A percentile compares a stretch with the other conserved stretches of the same genome.
Conservation (phyloP, 2,797 vertebrate genomes). For the Buphagus erythrorhynchus region DNA sequence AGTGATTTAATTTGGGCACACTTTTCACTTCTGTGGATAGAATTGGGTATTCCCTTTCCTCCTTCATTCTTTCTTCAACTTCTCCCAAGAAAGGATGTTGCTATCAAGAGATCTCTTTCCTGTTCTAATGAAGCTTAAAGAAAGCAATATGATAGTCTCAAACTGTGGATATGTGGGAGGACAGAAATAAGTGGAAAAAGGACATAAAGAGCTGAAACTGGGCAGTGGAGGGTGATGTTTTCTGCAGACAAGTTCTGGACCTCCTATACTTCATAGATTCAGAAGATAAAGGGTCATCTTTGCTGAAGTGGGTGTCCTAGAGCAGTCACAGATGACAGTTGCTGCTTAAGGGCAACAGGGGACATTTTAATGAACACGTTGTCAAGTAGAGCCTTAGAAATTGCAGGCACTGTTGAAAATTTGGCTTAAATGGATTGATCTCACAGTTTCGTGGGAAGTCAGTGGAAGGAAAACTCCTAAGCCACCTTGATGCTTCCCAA, state of each 20-base stretch:
- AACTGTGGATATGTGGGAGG: background rate
- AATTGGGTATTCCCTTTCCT: background rate
- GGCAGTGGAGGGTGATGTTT: background rate
- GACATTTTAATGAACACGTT: background rate
- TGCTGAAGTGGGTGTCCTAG: background rate
- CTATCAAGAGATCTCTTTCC: background rate
- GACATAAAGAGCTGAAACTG: background rate
- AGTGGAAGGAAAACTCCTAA: background rate
- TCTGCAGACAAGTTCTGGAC: background rate
- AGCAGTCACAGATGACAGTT: background rate
- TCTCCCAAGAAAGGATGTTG: background rate
- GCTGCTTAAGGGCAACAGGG: background rate
- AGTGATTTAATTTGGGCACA: background rate
- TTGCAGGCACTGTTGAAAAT: background rate
- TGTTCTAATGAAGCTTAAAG: background rate
- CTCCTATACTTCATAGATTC: background rate
- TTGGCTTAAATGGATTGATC: background rate
- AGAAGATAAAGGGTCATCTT: background rate
- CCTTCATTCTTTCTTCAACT: background rate
- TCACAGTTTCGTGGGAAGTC: background rate
- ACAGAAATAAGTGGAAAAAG: background rate
- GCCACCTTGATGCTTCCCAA: background rate
- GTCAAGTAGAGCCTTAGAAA: background rate
- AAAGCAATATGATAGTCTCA: background rate
- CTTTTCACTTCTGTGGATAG: background rate